Evolutionary conservation across 2,888 invertebrate species (phyloP), one percentile per base, ranked within the genome.

Genomic region (Andrena fulva): DNA sequence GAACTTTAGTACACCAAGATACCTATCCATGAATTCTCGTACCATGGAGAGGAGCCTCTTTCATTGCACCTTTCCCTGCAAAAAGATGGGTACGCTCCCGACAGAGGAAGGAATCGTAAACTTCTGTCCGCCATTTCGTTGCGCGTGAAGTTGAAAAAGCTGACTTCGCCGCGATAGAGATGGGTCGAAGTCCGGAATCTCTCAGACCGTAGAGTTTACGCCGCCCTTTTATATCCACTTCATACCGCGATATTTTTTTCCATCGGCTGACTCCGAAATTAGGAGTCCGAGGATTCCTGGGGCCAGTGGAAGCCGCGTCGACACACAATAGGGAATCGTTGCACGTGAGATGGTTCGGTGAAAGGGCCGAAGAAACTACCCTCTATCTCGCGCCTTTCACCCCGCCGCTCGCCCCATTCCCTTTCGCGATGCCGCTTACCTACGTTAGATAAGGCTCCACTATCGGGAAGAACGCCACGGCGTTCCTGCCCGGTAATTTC

Each of bases 401-500:
- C 16, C 31, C 8, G 2, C 6, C 8, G 1, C 48, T 33, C 54
- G 31, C 33, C 29, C 20, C 35, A 29, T 8, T 29, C 64, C 72
- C 54, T 60, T 50, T n/a, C 48, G 82, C 84, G 84, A 85, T 82
- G 68, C 76, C 80, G 82, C 76, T 78, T 76, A 78, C 82, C 50
- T 69, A 78, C 82, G 52, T 69, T 76, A 85, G 89, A 90, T 90
- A 90, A 90, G 85, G 87, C 80, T 10, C 10, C 67, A 78, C 82
- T 87, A 85, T 84, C 88, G 87, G 85, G 80, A 86, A 87, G 85
- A 89, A 88, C 90, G 89, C 87, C 87, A 86, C 85, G 82, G 48
- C 76, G 82, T 56, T 72, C 24, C 86, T 87, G 90, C 90, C 87
- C 87, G 91, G 93, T 93, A 93, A 93, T 93, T 93, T 93, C 93